phyloP scores from a whole-genome alignment of 1,140 invertebrate species.

The Platyscapa corneri region DNA sequence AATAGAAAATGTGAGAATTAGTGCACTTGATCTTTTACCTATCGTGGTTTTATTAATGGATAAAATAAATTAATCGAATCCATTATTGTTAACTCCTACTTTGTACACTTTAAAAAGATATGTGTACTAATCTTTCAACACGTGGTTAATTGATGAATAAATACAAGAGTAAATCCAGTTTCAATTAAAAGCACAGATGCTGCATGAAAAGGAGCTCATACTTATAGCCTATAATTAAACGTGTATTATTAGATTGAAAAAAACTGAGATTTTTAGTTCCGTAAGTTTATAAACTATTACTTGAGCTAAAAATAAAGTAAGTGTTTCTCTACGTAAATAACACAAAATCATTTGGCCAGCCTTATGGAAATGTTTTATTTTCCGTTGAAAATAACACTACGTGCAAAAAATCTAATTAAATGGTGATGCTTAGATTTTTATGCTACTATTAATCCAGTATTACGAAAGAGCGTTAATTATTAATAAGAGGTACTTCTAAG shows the following conservation, averaged over 20 bases:
- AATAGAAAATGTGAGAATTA: neutral
- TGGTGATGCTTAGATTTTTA: neutral
- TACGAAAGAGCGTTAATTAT: neutral
- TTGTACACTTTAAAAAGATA: neutral
- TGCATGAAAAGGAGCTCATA: neutral
- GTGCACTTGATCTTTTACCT: neutral
- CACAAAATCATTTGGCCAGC: slow-evolving; percentile 11
- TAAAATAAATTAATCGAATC: slow-evolving; percentile 3
- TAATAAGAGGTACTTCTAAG: neutral
- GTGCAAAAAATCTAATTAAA: neutral
- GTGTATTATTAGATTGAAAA: slow-evolving; percentile 19
- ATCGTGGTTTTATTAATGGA: neutral
- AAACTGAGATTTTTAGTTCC: neutral
- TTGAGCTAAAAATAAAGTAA: slow-evolving; percentile 35
- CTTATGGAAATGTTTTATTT: slow-evolving; percentile 42
- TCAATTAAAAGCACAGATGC: neutral
- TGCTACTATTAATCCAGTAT: neutral
- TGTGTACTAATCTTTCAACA: slow-evolving; percentile 13
- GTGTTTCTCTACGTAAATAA: neutral
- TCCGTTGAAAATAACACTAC: neutral
- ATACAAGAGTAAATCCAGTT: neutral
- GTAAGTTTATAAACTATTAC: slow-evolving; percentile 32
- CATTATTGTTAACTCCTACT: slow-evolving; percentile 1
- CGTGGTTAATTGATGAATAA: slow-evolving; percentile 4
- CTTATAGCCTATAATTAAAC: slow-evolving; percentile 16